Percentiles rank a stretch among this genome's conserved stretches.
phyloP scores from a whole-genome alignment of 1,140 invertebrate species.

The Brachionus koreanus region DNA sequence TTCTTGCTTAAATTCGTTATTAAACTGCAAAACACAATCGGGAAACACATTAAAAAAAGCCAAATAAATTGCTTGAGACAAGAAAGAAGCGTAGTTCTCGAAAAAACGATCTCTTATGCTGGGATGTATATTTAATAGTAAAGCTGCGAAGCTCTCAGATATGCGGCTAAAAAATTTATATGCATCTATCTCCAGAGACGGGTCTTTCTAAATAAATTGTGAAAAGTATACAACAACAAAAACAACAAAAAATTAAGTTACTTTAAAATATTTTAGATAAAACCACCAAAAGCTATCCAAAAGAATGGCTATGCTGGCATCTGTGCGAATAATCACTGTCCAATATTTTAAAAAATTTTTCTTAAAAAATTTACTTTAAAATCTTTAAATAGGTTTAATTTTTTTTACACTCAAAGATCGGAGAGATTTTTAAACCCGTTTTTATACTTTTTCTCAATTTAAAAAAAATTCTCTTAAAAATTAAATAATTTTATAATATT shows the following conservation, averaged over 20 bases:
- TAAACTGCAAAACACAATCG: neutral
- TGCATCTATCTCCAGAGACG: neutral
- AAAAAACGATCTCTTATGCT: constrained; percentile 32
- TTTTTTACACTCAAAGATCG: too few species aligned
- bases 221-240: too few species aligned
- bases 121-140: constrained; percentile 2
- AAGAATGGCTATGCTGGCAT: constrained; percentile 10
- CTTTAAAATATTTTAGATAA: constrained; percentile 24
- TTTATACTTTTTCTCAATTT: too few species aligned
- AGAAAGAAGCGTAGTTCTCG: constrained; percentile 26
- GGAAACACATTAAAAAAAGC: constrained; percentile 38
- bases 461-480: too few species aligned
- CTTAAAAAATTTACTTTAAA: neutral
- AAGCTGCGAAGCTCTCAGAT: constrained; percentile 30
- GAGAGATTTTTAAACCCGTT: too few species aligned
- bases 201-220: neutral
- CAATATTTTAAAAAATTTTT: constrained; percentile 41
- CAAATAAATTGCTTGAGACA: constrained; percentile 36
- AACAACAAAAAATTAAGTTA: neutral
- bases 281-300: constrained; percentile 43
- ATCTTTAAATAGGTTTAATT: too few species aligned
- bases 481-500: too few species aligned
- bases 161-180: constrained; percentile 33
- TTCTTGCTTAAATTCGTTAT: constrained; percentile 23
- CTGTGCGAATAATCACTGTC: constrained; percentile 3